Evolutionary conservation across 2,113 vertebrate species (phyloP).

Genomic region (Notarius lentiginosus): DNA sequence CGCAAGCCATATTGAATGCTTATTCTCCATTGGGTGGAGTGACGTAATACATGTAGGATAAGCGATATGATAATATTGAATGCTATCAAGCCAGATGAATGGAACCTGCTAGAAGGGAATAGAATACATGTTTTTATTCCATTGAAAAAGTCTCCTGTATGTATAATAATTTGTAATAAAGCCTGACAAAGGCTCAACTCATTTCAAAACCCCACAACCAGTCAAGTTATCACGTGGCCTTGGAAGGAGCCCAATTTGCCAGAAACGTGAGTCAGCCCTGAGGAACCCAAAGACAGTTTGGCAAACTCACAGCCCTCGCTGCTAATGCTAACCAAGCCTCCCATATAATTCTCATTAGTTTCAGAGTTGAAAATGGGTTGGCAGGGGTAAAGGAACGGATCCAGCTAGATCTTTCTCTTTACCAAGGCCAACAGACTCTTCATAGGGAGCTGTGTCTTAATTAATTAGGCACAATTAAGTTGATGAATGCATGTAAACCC

Average conservation of each 20-base stretch:
- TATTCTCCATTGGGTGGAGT: no score
- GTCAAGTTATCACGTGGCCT: constrained; percentile 33
- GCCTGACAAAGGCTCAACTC: neutral
- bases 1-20: no score
- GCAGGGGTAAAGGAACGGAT: neutral
- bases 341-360: neutral
- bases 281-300: constrained; percentile 10
- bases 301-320: constrained; percentile 16
- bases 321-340: neutral
- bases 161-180: neutral
- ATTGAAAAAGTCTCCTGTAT: no score
- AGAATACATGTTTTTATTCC: no score
- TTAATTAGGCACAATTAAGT: constrained; percentile 5
- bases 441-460: neutral
- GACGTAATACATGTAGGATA: no score
- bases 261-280: constrained; percentile 34
- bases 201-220: neutral
- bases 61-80: no score
- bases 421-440: neutral
- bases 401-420: neutral
- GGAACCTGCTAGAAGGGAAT: no score
- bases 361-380: constrained; percentile 29
- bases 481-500: neutral
- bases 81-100: no score
- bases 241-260: constrained; percentile 8